These are phyloP conservation scores for Gopherus evgoodei DNA, from an alignment of 2,113 vertebrate species.

Conservation along the genomic window DNA sequence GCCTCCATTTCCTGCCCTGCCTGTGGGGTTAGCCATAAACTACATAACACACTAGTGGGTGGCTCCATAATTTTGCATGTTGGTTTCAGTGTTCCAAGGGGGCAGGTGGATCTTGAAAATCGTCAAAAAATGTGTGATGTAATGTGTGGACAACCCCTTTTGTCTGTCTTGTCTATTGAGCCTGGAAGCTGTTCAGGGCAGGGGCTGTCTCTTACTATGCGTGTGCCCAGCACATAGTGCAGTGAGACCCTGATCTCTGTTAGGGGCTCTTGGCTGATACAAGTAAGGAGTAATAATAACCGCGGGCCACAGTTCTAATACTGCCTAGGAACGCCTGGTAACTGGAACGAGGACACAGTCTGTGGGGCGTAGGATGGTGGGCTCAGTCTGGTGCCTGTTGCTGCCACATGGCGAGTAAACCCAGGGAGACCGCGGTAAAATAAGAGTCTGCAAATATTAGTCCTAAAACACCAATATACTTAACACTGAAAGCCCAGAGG, in stretches of 20 bases:
- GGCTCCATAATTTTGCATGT: not conserved
- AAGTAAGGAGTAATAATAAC: not conserved
- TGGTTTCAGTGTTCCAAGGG: not conserved
- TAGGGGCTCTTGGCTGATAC: not conserved
- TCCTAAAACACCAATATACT: fast-evolving
- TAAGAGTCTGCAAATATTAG: not conserved
- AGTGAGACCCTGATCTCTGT: not conserved
- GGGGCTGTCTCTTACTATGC: not conserved
- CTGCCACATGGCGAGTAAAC: not conserved
- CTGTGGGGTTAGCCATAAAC: not conserved
- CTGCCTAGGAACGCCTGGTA: not conserved
- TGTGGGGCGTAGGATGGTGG: too few species aligned
- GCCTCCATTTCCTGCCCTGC: not conserved
- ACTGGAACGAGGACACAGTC: not conserved
- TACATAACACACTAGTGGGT: too few species aligned
- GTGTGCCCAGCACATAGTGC: not conserved
- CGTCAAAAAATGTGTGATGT: not conserved
- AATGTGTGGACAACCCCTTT: not conserved
- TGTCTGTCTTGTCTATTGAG: not conserved
- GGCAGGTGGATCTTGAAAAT: not conserved
- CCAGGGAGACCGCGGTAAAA: not conserved
- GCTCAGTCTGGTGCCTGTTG: not conserved
- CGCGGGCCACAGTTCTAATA: not conserved
- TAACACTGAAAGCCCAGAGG: not conserved
- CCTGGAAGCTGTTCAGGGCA: not conserved